These are phyloP conservation scores for Geotrypetes seraphini DNA, from an alignment of 2,797 vertebrate genomes.

Conservation along the genomic window DNA sequence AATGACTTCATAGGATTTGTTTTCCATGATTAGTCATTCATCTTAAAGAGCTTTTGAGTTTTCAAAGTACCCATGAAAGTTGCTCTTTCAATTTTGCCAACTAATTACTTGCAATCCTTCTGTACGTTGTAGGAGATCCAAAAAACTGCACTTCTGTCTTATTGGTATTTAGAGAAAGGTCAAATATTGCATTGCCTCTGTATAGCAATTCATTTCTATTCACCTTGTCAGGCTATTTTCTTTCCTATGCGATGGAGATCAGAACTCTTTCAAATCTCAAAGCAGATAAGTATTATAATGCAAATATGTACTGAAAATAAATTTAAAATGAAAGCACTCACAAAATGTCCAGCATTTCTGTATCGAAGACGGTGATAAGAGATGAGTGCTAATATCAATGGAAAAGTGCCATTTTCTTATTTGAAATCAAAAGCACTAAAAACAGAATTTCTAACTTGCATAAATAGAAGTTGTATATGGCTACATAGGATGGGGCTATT, in stretches of 20 bases:
- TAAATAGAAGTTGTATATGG: too few relatives aligned
- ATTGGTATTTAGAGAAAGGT: conserved; percentile 30
- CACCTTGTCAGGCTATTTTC: conserved; percentile 26
- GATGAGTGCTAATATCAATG: too few relatives aligned
- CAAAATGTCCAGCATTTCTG: too few relatives aligned
- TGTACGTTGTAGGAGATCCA: conserved; percentile 52
- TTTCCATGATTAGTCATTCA: conserved; percentile 92
- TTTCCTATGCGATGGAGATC: conserved; percentile 9
- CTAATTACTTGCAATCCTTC: conserved; percentile 56
- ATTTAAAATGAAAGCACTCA: too few relatives aligned
- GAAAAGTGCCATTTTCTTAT: too few relatives aligned
- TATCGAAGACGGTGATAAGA: too few relatives aligned
- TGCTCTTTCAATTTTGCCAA: conserved; percentile 55
- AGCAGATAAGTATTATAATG: conserved; percentile 35
- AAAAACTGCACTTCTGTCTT: conserved; percentile 33
- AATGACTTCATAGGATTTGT: conserved; percentile 89
- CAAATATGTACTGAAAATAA: too few relatives aligned
- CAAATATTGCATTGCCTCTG: conserved; percentile 24
- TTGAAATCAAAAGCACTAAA: too few relatives aligned
- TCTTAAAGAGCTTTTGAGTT: conserved; percentile 90
- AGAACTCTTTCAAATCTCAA: conserved; percentile 27
- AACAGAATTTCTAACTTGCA: too few relatives aligned
- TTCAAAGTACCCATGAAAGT: conserved; percentile 77
- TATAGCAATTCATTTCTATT: too few relatives aligned
- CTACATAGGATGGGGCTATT: too few relatives aligned